Evolutionary conservation across 1,140 invertebrate genomes (phyloP), one percentile per base, ranked within the genome.

Genomic region (Alviniconcha marisindica): DNA sequence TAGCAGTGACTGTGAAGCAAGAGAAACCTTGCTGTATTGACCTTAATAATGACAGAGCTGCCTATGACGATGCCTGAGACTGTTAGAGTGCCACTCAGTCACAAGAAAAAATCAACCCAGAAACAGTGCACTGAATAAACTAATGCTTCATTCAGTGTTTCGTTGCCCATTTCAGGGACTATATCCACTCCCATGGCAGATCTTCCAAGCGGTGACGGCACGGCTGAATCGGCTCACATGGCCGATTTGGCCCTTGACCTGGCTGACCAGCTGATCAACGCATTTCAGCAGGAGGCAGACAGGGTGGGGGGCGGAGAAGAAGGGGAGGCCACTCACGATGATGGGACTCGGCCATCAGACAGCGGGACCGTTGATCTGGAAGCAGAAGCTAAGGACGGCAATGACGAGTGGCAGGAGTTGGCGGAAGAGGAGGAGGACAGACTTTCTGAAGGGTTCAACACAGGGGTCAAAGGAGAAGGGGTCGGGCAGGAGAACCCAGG

Each of bases 371-470:
- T 12, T 1, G 60, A 66, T 28, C 3, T n/a, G 40, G 78, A 66
- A 42, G 40, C 36, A n/a, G 78, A 80, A 2, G 40, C 21, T 40
- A 66, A 44, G 18, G 78, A 80, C 33, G 78, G 56, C 0, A 60
- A 80, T 28, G 78, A 66, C n/a, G 60, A 44, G n/a, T 80, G 78
- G 78, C 78, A 80, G 40, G 56, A 80, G 21, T 33, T 80, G 38
- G 21, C 40, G 12, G 60, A 63, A 18, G 78, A 80, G n/a, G 78
- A 80, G 14, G 60, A 78, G 5, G 38, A 44, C n/a, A 10, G 2
- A 12, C 7, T 18, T 18, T 14, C 1, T 18, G 56, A 78, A 2
- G 42, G 48, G 12, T 44, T 12, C 38, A 54, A 78, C 24, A 60
- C 66, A 28, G 78, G 60, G 3, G 60, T 60, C 36, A 66, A 80